These are phyloP conservation scores for Diorhabda carinulata DNA, from an alignment of 1,140 invertebrate species.

Conservation along the genomic window DNA sequence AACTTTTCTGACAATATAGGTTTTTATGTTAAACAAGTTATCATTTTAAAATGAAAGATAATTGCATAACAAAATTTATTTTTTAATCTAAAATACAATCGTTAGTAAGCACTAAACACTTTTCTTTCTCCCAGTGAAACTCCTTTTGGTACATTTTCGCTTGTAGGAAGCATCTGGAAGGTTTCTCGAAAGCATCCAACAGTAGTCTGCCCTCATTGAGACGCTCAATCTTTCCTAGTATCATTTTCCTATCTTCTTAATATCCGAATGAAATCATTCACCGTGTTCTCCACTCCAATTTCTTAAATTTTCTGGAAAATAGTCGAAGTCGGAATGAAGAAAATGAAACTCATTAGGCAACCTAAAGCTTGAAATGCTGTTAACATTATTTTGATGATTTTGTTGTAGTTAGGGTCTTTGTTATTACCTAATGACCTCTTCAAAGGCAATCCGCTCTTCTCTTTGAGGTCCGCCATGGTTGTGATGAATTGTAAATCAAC, in stretches of 20 bases:
- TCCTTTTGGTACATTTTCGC: slow-evolving; percentile 15
- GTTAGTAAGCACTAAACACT: not conserved
- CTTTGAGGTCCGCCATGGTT: not conserved
- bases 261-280: slow-evolving; percentile 6
- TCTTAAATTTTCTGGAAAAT: not conserved
- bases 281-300: not conserved
- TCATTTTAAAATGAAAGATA: not conserved
- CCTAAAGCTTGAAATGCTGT: slow-evolving; percentile 11
- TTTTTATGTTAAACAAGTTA: no score
- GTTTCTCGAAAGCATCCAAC: slow-evolving; percentile 6
- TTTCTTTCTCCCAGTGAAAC: slow-evolving; percentile 6
- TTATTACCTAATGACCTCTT: slow-evolving; percentile 7
- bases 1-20: no score
- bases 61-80: not conserved
- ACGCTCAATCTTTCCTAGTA: slow-evolving; percentile 4
- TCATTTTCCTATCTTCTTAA: slow-evolving; percentile 12
- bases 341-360: slow-evolving; percentile 18
- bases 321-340: not conserved
- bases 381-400: not conserved
- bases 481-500: not conserved
- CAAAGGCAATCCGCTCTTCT: slow-evolving; percentile 5
- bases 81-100: slow-evolving; percentile 1
- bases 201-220: slow-evolving; percentile 17
- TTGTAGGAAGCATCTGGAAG: slow-evolving; percentile 6
- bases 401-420: not conserved